Percentiles rank a stretch among this genome's conserved stretches.
Conservation (phyloP, 1,140 invertebrate species). For the Harlomillsia oculata region DNA sequence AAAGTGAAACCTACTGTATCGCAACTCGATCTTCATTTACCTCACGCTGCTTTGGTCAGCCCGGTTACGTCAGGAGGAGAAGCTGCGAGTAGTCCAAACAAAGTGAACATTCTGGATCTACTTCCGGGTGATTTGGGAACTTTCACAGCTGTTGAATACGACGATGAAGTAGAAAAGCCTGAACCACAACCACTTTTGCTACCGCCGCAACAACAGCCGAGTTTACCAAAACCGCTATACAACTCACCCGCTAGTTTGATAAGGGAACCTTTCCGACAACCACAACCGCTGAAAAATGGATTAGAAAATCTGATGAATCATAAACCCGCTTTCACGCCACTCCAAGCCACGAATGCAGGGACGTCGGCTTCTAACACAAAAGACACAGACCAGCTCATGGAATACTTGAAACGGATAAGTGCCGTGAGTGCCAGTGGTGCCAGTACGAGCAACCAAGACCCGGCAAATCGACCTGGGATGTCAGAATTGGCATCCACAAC, state of each 20-base stretch:
- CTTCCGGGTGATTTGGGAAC: slow-evolving; percentile 28
- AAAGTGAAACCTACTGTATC: too few relatives aligned
- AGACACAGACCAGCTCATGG: background rate
- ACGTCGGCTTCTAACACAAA: background rate
- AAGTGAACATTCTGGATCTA: slow-evolving; percentile 31
- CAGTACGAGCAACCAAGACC: background rate
- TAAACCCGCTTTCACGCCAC: background rate
- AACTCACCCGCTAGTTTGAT: slow-evolving; percentile 8
- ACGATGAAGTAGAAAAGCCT: background rate
- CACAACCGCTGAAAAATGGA: too few relatives aligned
- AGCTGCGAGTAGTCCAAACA: background rate
- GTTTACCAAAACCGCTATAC: slow-evolving; percentile 1
- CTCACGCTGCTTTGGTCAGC: background rate
- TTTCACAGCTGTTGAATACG: slow-evolving; percentile 23
- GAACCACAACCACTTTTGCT: slow-evolving; percentile 1
- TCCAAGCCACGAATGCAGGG: background rate
- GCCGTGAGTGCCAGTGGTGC: too few relatives aligned
- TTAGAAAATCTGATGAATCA: too few relatives aligned
- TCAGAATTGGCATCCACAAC: too few relatives aligned
- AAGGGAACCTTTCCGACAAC: background rate
- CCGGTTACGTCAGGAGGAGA: background rate
- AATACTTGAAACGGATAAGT: too few relatives aligned
- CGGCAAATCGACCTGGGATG: too few relatives aligned
- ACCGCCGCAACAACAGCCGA: background rate
- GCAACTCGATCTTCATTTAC: background rate